A percentile compares a stretch with the other conserved stretches of the same genome.
Conservation (phyloP, 2,888 invertebrate genomes). For the Apamea sordens region DNA sequence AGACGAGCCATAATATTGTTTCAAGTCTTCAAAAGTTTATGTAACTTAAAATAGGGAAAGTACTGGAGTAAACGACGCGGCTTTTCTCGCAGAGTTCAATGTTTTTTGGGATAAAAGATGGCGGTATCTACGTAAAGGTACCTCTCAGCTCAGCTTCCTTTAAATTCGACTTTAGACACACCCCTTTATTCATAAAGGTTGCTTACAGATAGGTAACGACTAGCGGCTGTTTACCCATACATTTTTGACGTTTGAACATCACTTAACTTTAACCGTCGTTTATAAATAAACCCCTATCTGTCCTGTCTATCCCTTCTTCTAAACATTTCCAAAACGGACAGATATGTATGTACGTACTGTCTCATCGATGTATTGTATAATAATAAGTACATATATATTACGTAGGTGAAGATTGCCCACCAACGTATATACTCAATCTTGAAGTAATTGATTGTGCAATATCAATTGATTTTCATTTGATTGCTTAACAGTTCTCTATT, state of each 20-base stretch:
- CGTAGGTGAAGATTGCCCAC: not conserved
- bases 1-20: conserved; percentile 51
- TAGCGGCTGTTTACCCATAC: no score
- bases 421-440: conserved; percentile 1
- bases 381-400: not conserved
- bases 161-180: not conserved
- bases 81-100: not conserved
- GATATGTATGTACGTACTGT: not conserved
- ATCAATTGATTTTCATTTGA: conserved; percentile 23
- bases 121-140: not conserved
- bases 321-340: no score
- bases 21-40: conserved; percentile 31
- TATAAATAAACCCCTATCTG: no score
- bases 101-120: not conserved
- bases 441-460: conserved; percentile 32
- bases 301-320: no score
- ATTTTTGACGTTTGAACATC: no score
- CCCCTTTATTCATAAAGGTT: no score
- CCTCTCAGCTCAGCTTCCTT: not conserved
- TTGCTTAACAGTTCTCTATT: conserved; percentile 3
- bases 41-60: conserved; percentile 20
- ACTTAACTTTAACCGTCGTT: no score
- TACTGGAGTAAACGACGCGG: not conserved
- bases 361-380: not conserved
- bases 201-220: no score